phyloP scores from a whole-genome alignment of 2,888 invertebrate genomes.

The Stenodema calcarata region DNA sequence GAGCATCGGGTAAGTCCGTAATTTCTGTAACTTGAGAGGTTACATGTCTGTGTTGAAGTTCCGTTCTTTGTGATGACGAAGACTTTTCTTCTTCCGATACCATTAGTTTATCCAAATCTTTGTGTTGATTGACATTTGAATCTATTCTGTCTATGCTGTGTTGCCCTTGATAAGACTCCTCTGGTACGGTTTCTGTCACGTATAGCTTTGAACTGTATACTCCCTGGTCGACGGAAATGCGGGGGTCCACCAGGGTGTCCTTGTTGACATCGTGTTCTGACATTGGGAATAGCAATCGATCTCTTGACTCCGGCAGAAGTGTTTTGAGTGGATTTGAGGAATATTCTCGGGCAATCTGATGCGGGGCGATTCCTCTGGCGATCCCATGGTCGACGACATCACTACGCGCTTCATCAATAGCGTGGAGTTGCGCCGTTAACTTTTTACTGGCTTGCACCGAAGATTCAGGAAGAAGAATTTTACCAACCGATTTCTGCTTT shows the following conservation, averaged over 20 bases:
- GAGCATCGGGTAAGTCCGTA: too few relatives aligned
- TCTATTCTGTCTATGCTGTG: background rate
- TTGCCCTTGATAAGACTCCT: background rate
- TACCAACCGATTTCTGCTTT: background rate
- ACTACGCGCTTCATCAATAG: background rate
- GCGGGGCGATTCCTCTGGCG: background rate
- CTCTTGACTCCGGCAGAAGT: background rate
- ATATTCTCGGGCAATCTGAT: background rate
- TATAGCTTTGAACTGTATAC: background rate
- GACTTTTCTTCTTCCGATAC: background rate
- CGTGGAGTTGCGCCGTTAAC: slow-evolving; percentile 6
- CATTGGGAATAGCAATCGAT: background rate
- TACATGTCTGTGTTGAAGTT: too few relatives aligned
- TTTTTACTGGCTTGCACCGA: background rate
- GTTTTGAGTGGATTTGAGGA: background rate
- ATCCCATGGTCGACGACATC: background rate
- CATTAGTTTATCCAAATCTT: background rate
- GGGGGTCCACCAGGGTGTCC: background rate
- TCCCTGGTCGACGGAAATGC: background rate
- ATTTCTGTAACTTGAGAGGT: too few relatives aligned
- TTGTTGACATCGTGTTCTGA: background rate
- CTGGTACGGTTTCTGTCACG: background rate
- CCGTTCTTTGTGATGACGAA: background rate
- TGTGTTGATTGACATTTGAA: background rate
- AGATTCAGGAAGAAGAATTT: background rate